Evolutionary conservation across 2,797 vertebrate genomes (phyloP).

Genomic region (Epinephelus awoara): DNA sequence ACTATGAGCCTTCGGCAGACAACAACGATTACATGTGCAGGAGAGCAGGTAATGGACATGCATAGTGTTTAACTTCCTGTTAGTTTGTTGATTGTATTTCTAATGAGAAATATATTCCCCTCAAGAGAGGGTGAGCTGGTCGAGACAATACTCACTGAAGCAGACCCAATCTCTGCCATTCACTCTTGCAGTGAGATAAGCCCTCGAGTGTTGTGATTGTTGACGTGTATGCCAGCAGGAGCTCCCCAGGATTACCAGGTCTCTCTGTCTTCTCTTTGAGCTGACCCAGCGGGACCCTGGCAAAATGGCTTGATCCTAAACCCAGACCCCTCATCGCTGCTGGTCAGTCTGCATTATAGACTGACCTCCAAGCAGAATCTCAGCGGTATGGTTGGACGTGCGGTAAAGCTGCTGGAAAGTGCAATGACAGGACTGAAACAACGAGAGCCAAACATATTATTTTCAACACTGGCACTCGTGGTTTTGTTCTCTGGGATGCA

Average conservation of each 20-base stretch:
- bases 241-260: constrained; percentile 58
- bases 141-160: constrained; percentile 29
- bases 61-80: constrained; percentile 13
- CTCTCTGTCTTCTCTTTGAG: constrained; percentile 56
- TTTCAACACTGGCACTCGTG: constrained; percentile 27
- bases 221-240: constrained; percentile 41
- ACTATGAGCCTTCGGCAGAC: neutral
- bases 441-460: constrained; percentile 33
- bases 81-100: constrained; percentile 45
- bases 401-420: constrained; percentile 33
- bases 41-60: constrained; percentile 24
- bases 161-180: constrained; percentile 41
- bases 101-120: constrained; percentile 46
- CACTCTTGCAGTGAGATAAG: constrained; percentile 45
- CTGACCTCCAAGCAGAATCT: constrained; percentile 47
- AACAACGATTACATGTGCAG: constrained; percentile 7
- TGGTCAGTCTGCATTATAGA: constrained; percentile 42
- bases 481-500: constrained; percentile 33
- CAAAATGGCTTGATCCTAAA: constrained; percentile 71
- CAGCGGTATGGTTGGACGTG: constrained; percentile 1
- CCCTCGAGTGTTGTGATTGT: constrained; percentile 38
- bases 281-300: constrained; percentile 48
- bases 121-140: constrained; percentile 1
- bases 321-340: constrained; percentile 43
- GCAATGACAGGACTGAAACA: constrained; percentile 3